Evolutionary conservation across 2,888 invertebrate genomes (phyloP).

Genomic region (Pteria penguin): DNA sequence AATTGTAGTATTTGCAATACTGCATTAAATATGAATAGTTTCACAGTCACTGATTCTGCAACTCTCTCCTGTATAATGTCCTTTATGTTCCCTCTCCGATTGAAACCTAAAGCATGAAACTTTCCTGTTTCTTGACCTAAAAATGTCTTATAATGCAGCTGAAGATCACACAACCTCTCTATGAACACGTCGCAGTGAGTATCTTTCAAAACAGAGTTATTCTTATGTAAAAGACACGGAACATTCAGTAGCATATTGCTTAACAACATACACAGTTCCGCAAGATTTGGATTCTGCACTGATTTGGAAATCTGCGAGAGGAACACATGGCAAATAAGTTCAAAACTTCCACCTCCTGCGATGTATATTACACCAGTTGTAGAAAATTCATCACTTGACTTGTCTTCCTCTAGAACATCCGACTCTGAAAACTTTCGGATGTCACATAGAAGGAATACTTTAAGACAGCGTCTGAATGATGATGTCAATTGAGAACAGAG

Average conservation of each 20-base stretch:
- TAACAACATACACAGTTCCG: not conserved
- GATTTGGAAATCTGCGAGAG: not conserved
- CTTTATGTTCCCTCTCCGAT: not conserved
- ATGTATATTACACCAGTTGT: not conserved
- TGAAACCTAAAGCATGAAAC: not conserved
- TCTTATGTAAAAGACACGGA: not conserved
- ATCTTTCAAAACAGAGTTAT: not conserved
- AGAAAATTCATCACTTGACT: not conserved
- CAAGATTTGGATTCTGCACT: not conserved
- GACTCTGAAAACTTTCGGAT: not conserved
- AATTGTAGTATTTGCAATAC: not conserved
- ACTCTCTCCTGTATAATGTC: not conserved
- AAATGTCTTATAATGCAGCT: too few species aligned
- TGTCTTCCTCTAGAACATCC: not conserved
- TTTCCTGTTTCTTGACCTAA: not conserved
- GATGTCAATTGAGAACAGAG: not conserved
- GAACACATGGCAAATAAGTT: not conserved
- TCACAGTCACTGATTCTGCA: not conserved
- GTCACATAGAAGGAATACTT: not conserved
- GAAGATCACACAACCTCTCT: not conserved
- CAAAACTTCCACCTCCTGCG: not conserved
- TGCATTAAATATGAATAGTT: not conserved
- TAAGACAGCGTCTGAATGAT: not conserved
- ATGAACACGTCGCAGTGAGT: not conserved
- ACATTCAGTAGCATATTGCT: not conserved